These are phyloP conservation scores for Gulo gulo DNA, from an alignment of 2,113 vertebrate species.

Conservation along the genomic window DNA sequence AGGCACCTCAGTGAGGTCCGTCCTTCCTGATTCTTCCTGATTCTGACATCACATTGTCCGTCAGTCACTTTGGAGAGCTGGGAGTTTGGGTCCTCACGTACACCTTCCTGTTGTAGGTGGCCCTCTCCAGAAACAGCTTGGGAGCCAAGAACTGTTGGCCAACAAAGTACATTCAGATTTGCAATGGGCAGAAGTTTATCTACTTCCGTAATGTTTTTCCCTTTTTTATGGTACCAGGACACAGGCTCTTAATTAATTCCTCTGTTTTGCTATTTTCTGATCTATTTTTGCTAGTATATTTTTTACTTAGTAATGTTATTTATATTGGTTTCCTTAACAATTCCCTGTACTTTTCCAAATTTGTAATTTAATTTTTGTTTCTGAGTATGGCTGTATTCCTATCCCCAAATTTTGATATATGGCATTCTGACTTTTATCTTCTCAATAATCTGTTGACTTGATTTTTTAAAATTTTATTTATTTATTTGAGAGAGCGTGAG, in stretches of 20 bases:
- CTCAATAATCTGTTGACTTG: background rate
- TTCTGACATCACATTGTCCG: background rate
- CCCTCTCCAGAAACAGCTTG: background rate
- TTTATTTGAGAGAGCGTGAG: too few relatives aligned
- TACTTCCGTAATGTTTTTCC: background rate
- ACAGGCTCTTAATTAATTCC: background rate
- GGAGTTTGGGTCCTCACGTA: background rate
- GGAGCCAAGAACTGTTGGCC: background rate
- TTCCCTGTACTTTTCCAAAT: background rate
- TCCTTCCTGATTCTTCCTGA: background rate
- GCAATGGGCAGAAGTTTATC: background rate
- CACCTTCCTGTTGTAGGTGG: too few relatives aligned
- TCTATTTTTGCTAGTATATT: background rate
- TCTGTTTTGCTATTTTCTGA: background rate
- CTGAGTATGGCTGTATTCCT: background rate
- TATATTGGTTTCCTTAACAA: background rate
- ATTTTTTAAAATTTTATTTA: background rate
- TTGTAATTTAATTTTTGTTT: background rate
- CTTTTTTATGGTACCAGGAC: background rate
- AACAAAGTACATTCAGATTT: background rate
- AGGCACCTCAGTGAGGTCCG: background rate
- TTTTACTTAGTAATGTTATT: background rate
- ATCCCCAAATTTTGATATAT: background rate
- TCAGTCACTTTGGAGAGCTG: rapidly evolving
- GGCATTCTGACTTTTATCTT: background rate